Evolutionary conservation across 2,797 vertebrate genomes (phyloP).

Genomic region (Helostoma temminkii): DNA sequence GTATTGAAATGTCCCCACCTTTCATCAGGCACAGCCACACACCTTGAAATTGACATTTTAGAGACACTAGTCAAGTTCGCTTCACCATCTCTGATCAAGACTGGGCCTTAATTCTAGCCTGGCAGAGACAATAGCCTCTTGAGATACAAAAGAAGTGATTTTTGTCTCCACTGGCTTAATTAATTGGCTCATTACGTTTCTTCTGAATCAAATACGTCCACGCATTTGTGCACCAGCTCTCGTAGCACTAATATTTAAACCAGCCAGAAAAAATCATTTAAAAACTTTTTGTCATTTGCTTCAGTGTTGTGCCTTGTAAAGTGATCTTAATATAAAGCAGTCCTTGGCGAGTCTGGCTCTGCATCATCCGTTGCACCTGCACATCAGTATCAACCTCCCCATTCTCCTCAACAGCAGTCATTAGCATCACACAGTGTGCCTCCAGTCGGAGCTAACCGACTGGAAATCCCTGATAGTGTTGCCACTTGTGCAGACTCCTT

Average conservation of each 20-base stretch:
- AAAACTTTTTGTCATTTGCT: slow-evolving; percentile 33
- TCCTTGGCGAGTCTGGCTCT: slow-evolving; percentile 36
- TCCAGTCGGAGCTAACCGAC: slow-evolving; percentile 55
- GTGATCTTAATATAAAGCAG: slow-evolving; percentile 27
- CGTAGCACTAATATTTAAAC: slow-evolving; percentile 22
- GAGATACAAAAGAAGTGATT: slow-evolving; percentile 31
- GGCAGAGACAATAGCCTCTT: slow-evolving; percentile 33
- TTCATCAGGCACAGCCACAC: slow-evolving; percentile 63
- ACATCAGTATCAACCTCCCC: slow-evolving; percentile 50
- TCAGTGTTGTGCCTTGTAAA: slow-evolving; percentile 27
- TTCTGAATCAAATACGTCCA: slow-evolving; percentile 19
- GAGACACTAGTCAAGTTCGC: slow-evolving; percentile 50
- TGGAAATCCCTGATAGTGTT: slow-evolving; percentile 60
- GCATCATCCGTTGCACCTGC: slow-evolving; percentile 55
- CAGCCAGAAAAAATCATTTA: not conserved
- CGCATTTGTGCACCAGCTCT: slow-evolving; percentile 9
- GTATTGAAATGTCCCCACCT: slow-evolving; percentile 68
- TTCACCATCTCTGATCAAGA: slow-evolving; percentile 27
- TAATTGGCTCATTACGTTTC: slow-evolving; percentile 34
- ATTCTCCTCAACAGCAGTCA: slow-evolving; percentile 52
- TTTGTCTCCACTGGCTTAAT: slow-evolving; percentile 35
- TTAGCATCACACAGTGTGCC: slow-evolving; percentile 66
- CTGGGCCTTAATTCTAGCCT: slow-evolving; percentile 11
- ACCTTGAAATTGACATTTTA: slow-evolving; percentile 80
- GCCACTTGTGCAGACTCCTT: slow-evolving; percentile 43